Evolutionary conservation across 2,113 vertebrate genomes (phyloP).

Genomic region (Muntiacus reevesi): DNA sequence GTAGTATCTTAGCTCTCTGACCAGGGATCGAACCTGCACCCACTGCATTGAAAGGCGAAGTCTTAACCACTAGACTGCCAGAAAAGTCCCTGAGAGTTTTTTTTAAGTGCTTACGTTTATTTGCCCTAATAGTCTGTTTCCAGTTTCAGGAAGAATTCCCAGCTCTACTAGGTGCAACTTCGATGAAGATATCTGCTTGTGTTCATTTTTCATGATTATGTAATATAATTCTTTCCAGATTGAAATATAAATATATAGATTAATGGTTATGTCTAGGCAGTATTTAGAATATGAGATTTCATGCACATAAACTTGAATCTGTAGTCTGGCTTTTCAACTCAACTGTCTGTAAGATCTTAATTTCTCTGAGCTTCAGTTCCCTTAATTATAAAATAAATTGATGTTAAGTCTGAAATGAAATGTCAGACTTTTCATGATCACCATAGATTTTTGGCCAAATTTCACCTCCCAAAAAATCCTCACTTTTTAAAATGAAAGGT

Average conservation of each 20-base stretch:
- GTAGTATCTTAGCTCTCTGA: background rate
- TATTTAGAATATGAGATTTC: background rate
- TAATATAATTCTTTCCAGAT: background rate
- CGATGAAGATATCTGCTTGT: background rate
- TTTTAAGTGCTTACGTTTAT: background rate
- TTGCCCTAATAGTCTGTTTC: background rate
- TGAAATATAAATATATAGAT: background rate
- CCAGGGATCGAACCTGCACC: accelerated
- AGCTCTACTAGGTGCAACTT: background rate
- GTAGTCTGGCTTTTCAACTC: background rate
- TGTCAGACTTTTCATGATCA: background rate
- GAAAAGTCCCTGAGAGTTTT: background rate
- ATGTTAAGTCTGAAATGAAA: background rate
- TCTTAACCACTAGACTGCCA: background rate
- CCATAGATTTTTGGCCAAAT: background rate
- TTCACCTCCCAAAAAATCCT: background rate
- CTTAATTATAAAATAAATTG: background rate
- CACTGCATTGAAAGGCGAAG: background rate
- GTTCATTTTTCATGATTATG: background rate
- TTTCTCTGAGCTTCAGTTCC: background rate
- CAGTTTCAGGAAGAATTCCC: background rate
- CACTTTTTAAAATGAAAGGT: background rate
- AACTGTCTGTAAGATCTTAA: background rate
- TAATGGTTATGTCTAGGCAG: background rate
- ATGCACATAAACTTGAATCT: background rate